Evolutionary conservation across 2,888 invertebrate species (phyloP), one percentile per base, ranked within the genome.

Genomic region (Cabera pusaria): DNA sequence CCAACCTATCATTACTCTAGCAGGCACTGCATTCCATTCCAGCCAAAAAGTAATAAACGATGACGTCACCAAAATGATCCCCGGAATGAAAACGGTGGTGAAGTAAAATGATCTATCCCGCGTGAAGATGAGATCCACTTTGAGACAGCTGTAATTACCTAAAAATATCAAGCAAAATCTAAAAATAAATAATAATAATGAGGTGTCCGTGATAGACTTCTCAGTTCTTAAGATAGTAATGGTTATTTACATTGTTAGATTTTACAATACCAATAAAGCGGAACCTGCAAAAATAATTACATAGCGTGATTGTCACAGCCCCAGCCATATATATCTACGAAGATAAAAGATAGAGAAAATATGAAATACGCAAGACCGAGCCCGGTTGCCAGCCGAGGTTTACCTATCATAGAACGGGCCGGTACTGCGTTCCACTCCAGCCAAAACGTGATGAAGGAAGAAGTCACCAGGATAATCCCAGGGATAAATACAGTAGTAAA

Each of bases 11-110:
- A 97, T 97, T 75, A 97, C 97, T 90, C 97, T 93, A 80, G 97
- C 97, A 78, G 97, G 97, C 75, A 97, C 97, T 66, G 97, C 97
- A 90, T 97, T 97, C 97, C 97, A 97, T 91, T 97, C 97, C 89
- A 97, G 92, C 97, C 97, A 97, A 92, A 97, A 97, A 75, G 97
- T 97, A 90, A 97, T 97, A 92, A 97, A 97, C 72, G 97, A 97
- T 88, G 97, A 97, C 64, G 97, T 97, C 84, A 97, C 97, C 91
- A 97, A 93, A 90, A 97, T 97, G 80, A 97, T 97, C 75, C 97
- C 97, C 69, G 97, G 97, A 90, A 97, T 97, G 91, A 97, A 97
- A 88, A 97, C 97, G 77, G 97, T 97, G 69, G 97, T 97, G 91
- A 97, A 97, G 92, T 97, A 97, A 93, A 97, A 97, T 80, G 97